Evolutionary conservation across 53 echinoderm and acorn worm genomes (phyloP).

Genomic region (Henricia sp.): DNA sequence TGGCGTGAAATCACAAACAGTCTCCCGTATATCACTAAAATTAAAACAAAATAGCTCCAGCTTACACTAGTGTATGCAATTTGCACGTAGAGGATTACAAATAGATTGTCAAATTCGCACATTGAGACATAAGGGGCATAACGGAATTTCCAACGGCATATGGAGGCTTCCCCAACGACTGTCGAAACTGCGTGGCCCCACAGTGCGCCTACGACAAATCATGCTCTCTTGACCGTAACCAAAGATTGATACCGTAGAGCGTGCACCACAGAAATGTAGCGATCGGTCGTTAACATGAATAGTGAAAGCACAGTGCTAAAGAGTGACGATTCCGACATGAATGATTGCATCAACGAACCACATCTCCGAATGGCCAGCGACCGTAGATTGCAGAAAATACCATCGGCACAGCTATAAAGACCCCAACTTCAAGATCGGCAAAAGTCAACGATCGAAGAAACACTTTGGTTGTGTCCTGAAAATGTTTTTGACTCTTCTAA

Average conservation of each 20-base stretch:
- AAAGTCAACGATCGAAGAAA: slow-evolving; percentile 24
- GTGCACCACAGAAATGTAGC: slow-evolving; percentile 20
- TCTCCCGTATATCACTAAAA: slow-evolving; percentile 9
- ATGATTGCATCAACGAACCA: slow-evolving; percentile 3
- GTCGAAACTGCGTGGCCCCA: neutral
- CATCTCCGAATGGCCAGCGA: slow-evolving; percentile 16
- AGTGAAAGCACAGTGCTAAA: slow-evolving; percentile 21
- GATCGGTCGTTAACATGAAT: neutral
- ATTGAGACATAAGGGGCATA: neutral
- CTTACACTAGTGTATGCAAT: neutral
- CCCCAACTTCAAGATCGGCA: slow-evolving; percentile 10
- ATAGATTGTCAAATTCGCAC: neutral
- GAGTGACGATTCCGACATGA: no score
- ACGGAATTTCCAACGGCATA: neutral
- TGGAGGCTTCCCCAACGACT: neutral
- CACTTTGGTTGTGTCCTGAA: slow-evolving; percentile 30
- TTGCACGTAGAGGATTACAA: neutral
- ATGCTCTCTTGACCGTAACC: slow-evolving; percentile 7
- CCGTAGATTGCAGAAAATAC: neutral
- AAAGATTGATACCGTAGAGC: slow-evolving; percentile 22
- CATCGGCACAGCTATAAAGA: slow-evolving; percentile 34
- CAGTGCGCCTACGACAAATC: slow-evolving; percentile 2
- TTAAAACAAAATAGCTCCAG: neutral
- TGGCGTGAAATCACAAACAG: slow-evolving; percentile 15
- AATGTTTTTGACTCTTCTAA: slow-evolving; percentile 10